A percentile compares a stretch with the other conserved stretches of the same genome.
Conservation (phyloP, 2,888 invertebrate genomes). For the Corythucha ciliata region DNA sequence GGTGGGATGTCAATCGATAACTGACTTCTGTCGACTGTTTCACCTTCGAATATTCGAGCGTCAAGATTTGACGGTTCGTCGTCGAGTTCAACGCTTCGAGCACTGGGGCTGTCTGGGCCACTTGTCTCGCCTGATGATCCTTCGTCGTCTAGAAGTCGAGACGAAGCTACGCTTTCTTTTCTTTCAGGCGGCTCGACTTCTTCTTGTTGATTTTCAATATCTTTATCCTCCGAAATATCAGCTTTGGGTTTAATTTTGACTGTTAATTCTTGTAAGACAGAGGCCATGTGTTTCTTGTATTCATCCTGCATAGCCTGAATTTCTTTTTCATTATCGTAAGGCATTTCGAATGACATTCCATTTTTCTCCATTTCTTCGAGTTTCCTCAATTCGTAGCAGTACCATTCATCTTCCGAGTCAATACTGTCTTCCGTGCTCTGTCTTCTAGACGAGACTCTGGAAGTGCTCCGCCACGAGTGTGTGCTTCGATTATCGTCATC, state of each 20-base stretch:
- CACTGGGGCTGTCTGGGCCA: slow-evolving; percentile 75
- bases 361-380: slow-evolving; percentile 76
- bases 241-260: slow-evolving; percentile 52
- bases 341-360: slow-evolving; percentile 56
- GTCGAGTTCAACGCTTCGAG: slow-evolving; percentile 62
- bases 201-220: slow-evolving; percentile 34
- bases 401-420: slow-evolving; percentile 89
- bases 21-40: slow-evolving; percentile 40
- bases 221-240: slow-evolving; percentile 40
- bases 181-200: slow-evolving; percentile 37
- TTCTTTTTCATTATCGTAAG: slow-evolving; percentile 44
- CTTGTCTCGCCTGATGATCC: slow-evolving; percentile 78
- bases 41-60: slow-evolving; percentile 14
- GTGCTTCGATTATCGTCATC: slow-evolving; percentile 79
- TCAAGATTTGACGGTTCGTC: too few relatives aligned
- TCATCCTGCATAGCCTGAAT: slow-evolving; percentile 51
- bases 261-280: slow-evolving; percentile 65
- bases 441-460: slow-evolving; percentile 71
- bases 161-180: slow-evolving; percentile 18
- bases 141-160: slow-evolving; percentile 38
- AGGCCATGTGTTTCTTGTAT: slow-evolving; percentile 62
- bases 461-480: slow-evolving; percentile 78
- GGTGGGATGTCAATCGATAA: slow-evolving; percentile 5
- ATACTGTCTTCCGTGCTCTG: slow-evolving; percentile 90
- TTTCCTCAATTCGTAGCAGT: slow-evolving; percentile 77